Conservation (phyloP, 1,140 invertebrate species). For the Achatina immaculata region DNA sequence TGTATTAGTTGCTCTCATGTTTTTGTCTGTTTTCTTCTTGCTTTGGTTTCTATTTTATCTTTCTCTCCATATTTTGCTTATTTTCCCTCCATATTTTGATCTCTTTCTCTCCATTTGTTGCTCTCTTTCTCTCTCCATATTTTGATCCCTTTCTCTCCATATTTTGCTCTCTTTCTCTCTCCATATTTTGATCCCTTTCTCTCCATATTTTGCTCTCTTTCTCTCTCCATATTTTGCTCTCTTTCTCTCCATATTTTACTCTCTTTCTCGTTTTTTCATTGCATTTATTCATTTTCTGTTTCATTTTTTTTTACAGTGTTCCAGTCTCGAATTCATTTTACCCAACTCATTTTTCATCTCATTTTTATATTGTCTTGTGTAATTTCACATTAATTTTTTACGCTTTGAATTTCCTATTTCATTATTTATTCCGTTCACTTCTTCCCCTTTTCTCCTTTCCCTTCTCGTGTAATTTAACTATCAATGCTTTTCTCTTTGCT, state of each 20-base stretch:
- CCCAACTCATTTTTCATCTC: no score
- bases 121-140: slow-evolving; percentile 27
- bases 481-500: slow-evolving; percentile 4
- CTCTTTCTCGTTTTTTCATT: slow-evolving; percentile 2
- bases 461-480: neutral
- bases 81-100: slow-evolving; percentile 16
- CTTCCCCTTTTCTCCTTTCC: neutral
- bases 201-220: no score
- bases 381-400: no score
- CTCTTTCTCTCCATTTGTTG: slow-evolving; percentile 23
- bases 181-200: neutral
- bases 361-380: no score
- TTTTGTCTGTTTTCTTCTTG: slow-evolving; percentile 11
- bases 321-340: no score
- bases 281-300: no score
- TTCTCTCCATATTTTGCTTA: neutral
- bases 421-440: neutral
- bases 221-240: no score
- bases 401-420: no score
- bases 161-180: slow-evolving; percentile 20
- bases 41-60: slow-evolving; percentile 4
- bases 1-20: no score
- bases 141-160: slow-evolving; percentile 9
- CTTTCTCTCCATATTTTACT: no score
- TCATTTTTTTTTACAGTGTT: no score